Base-by-base conservation (phyloP, 1,140 invertebrate genomes). In the Physella acuta region DNA sequence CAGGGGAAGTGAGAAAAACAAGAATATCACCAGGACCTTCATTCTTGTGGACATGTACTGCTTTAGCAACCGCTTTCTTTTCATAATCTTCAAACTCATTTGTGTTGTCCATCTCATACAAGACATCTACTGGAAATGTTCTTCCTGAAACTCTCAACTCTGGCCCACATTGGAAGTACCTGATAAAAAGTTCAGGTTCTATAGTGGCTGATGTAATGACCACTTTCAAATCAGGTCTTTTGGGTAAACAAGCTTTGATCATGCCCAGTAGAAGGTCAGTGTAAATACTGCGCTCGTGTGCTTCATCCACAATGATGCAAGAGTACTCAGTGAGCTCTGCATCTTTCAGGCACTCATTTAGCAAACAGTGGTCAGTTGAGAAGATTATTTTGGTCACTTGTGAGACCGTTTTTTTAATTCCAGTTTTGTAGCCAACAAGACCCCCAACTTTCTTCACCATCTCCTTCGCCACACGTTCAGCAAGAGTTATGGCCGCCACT, bases 321-420 rank as follows among this genome's bases (percentile, higher is more conserved):
- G 90, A 91, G 83, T 97, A 98, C 64, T 60, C 55, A 2, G 63
- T 70, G 0, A 84, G 63, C 24, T 56, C 17, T 20, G 36, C 62
- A 72, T 84, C 82, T 58, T 93, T 92, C 4, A 99, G 87, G 86
- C 98, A 99, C 87, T 99, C 97, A 79, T 97, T 89, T 56, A 99
- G 91, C 39, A 99, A 83, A 72, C 96, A 98, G 83, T 97, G 96
- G 86, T 99, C 97, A 55, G 97, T 99, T 95, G 99, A 97, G 77
- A 98, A 99, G 85, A 99, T 95, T 31, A 99, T 91, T 28, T 89
- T 81, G 53, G 89, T 89, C 39, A 8, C 8, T 72, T 89, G 86
- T 24, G 87, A 88, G 1, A 53, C 52, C 5, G 88, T 89, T 76
- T 89, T 91, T 73, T 89, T 88, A 85, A 91, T 91, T 66, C 91